Conservation (phyloP, 1,140 invertebrate species). For the Cotesia glomerata region DNA sequence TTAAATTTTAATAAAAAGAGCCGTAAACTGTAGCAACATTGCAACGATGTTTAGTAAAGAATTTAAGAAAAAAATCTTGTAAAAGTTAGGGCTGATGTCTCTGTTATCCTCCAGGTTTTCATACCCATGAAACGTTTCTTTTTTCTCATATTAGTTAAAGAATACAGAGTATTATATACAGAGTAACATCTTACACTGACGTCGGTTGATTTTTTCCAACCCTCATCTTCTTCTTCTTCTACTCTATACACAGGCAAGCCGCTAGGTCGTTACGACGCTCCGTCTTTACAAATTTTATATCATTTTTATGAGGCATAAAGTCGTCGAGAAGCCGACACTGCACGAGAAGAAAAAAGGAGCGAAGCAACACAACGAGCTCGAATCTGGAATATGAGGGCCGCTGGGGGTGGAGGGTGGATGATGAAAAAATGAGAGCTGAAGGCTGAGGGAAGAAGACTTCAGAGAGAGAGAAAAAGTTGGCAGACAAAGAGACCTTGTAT, state of each 20-base stretch:
- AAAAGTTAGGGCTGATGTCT: no score
- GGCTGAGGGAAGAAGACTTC: background rate
- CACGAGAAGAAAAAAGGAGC: background rate
- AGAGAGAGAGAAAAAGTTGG: constrained; percentile 16
- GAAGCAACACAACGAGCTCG: background rate
- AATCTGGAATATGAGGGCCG: constrained; percentile 6
- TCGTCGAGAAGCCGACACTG: constrained; percentile 54
- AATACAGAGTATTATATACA: background rate
- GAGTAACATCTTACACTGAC: background rate
- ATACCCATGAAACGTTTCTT: background rate
- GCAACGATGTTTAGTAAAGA: no score
- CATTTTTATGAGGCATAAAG: constrained; percentile 64
- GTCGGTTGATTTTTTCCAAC: constrained; percentile 27
- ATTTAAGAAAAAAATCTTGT: no score
- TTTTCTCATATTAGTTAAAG: no score
- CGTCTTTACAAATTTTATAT: constrained; percentile 65
- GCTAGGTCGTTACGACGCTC: constrained; percentile 55
- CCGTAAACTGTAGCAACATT: no score
- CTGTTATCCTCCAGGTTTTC: no score
- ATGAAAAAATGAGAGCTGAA: constrained; percentile 14
- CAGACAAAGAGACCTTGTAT: no score
- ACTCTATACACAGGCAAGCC: constrained; percentile 50
- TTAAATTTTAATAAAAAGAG: no score
- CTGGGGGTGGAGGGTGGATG: background rate
- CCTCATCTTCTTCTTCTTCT: constrained; percentile 45